A percentile compares a stretch with the other conserved stretches of the same genome.
Conservation (phyloP, 2,797 vertebrate genomes). For the Microctenopoma stevenorrisi region DNA sequence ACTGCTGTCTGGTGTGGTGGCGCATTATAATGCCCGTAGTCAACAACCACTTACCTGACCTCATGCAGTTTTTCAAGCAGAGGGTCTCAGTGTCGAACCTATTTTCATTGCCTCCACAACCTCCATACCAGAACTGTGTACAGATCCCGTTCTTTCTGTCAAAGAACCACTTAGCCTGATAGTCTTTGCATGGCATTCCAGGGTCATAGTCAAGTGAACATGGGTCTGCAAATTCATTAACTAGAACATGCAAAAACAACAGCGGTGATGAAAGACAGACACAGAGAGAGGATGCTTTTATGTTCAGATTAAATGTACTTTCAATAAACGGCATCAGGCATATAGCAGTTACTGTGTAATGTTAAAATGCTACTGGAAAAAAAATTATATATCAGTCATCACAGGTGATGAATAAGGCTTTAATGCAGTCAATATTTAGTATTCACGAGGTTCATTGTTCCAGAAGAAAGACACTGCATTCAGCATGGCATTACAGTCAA, state of each 20-base stretch:
- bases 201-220: conserved; percentile 89
- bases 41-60: conserved; percentile 81
- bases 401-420: conserved; percentile 3
- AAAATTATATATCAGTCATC: conserved; percentile 3
- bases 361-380: conserved; percentile 38
- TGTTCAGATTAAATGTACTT: conserved; percentile 29
- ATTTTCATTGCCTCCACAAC: conserved; percentile 89
- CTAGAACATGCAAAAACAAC: conserved; percentile 77
- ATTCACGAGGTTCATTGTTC: conserved; percentile 17
- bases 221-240: conserved; percentile 84
- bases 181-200: conserved; percentile 88
- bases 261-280: conserved; percentile 61
- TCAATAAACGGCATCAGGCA: conserved; percentile 17
- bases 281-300: conserved; percentile 59
- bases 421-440: conserved; percentile 16
- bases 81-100: conserved; percentile 88
- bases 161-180: conserved; percentile 92
- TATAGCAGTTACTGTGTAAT: conserved; percentile 20
- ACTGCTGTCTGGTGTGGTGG: too few relatives aligned
- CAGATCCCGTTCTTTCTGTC: conserved; percentile 89
- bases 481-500: conserved; percentile 29
- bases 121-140: conserved; percentile 89
- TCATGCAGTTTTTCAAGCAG: conserved; percentile 84
- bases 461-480: conserved; percentile 42
- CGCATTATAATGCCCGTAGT: conserved; percentile 14